Base-by-base conservation (phyloP, 2,888 invertebrate genomes). In the Cylindroiulus punctatus region DNA sequence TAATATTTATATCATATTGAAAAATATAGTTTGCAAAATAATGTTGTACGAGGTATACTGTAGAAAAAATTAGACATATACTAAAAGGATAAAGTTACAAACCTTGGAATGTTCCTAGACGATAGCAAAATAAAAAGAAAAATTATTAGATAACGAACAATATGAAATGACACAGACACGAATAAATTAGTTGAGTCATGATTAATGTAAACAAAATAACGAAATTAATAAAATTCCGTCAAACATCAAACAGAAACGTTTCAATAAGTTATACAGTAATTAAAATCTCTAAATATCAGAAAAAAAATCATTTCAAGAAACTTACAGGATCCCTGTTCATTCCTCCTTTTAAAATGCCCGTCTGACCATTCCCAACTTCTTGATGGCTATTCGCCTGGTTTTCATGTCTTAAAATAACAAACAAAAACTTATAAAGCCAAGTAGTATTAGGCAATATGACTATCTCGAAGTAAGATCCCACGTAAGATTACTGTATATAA, bases 341-440 rank as follows among this genome's bases (percentile, higher is more conserved):
- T n/a, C 84, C 84, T 40, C 42, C 84, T 32, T 44, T 52, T 22
- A 42, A 42, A 22, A 82, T 82, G 36, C 36, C 42, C 22, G 84
- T 84, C 44, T 87, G 87, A 22, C 87, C 86, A 86, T 87, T 87
- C 47, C 76, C 65, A 36, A 85, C 83, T 57, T 87, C 87, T 42
- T 82, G 87, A 47, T 85, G 85, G 76, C 76, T 42, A 36, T 86
- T 86, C 14, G 40, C 83, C 26, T 85, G 81, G 81, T 86, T 87
- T 84, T 87, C 87, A 40, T 86, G 82, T 81, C 87, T 87, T 36
- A 2, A 85, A 57, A 76, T 22, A 85, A 83, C 17, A 40, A 82
- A 86, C 26, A 82, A 42, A 30, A 42, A 76, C 36, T 17, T 22
- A 81, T 32, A 83, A 84, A 42, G 5, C 44, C n/a, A 42, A 3